Evolutionary conservation across 2,797 vertebrate species (phyloP).

Genomic region (Halcyon smyrnensis): DNA sequence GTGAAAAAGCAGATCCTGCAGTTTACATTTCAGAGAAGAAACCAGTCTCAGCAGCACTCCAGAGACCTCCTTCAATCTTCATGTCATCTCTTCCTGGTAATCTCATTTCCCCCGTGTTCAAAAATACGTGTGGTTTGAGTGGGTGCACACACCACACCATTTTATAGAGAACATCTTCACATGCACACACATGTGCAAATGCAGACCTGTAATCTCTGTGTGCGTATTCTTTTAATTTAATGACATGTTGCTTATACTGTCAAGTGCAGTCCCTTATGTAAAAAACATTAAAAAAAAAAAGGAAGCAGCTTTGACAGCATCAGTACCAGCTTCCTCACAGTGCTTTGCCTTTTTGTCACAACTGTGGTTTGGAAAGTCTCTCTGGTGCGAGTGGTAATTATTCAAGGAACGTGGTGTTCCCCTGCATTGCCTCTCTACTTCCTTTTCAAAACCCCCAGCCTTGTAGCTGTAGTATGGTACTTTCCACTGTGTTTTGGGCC

Average conservation of each 20-base stretch:
- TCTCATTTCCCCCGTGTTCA: not conserved
- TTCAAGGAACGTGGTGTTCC: not conserved
- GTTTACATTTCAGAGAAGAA: not conserved
- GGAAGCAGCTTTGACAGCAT: not conserved
- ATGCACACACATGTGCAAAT: not conserved
- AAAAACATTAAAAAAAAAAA: not conserved
- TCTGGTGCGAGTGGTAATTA: not conserved
- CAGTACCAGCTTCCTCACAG: not conserved
- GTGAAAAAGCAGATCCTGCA: not conserved
- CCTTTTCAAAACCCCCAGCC: not conserved
- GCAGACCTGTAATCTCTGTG: not conserved
- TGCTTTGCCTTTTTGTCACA: not conserved
- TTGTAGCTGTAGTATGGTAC: not conserved
- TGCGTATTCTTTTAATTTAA: not conserved
- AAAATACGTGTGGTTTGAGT: not conserved
- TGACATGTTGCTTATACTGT: not conserved
- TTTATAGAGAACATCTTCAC: not conserved
- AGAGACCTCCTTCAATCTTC: not conserved
- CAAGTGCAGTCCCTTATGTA: not conserved
- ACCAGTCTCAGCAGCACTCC: not conserved
- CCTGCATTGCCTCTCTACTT: not conserved
- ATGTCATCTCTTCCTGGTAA: conserved; percentile 53
- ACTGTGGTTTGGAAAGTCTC: conserved; percentile 3
- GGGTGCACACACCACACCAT: not conserved
- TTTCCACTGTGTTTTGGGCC: not conserved